Conservation (phyloP, 1,140 invertebrate genomes). For the Papilio glaucus region DNA sequence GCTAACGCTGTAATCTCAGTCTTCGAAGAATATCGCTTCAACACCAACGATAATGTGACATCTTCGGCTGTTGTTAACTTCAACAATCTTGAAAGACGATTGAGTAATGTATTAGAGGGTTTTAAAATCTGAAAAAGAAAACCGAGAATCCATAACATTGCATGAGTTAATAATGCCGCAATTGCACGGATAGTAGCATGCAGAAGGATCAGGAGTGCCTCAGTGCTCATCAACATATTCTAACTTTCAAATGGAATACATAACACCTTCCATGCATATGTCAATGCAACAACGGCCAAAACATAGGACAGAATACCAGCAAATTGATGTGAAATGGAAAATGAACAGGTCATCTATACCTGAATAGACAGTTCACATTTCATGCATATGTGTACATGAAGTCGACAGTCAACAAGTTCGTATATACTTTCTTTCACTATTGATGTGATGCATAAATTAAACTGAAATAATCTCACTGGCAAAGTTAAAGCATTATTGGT, state of each 20-base stretch:
- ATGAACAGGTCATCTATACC: slow-evolving; percentile 14
- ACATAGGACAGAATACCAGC: slow-evolving; percentile 15
- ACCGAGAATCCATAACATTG: slow-evolving; percentile 8
- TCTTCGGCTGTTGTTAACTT: slow-evolving; percentile 94
- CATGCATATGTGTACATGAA: slow-evolving; percentile 33
- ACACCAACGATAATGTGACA: slow-evolving; percentile 93
- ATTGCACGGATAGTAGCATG: slow-evolving; percentile 34
- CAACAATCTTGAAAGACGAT: slow-evolving; percentile 92
- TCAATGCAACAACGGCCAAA: slow-evolving; percentile 28
- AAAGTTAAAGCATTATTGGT: slow-evolving; percentile 40
- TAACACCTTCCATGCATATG: slow-evolving; percentile 34
- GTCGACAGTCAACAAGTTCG: slow-evolving; percentile 2
- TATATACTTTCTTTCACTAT: not conserved
- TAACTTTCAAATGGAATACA: slow-evolving; percentile 9
- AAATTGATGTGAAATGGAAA: slow-evolving; percentile 5
- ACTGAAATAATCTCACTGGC: slow-evolving; percentile 40
- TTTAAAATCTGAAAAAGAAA: slow-evolving; percentile 87
- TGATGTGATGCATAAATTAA: slow-evolving; percentile 4
- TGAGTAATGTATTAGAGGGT: slow-evolving; percentile 90
- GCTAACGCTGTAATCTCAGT: slow-evolving; percentile 89
- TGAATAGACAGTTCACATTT: slow-evolving; percentile 7
- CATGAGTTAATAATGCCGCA: not conserved
- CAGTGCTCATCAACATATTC: slow-evolving; percentile 1
- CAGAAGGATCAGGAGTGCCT: slow-evolving; percentile 26
- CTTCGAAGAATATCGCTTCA: slow-evolving; percentile 91